Evolutionary conservation across 2,797 vertebrate genomes (phyloP), one percentile per base, ranked within the genome.

Genomic region (Odontamblyopus lacepedii): DNA sequence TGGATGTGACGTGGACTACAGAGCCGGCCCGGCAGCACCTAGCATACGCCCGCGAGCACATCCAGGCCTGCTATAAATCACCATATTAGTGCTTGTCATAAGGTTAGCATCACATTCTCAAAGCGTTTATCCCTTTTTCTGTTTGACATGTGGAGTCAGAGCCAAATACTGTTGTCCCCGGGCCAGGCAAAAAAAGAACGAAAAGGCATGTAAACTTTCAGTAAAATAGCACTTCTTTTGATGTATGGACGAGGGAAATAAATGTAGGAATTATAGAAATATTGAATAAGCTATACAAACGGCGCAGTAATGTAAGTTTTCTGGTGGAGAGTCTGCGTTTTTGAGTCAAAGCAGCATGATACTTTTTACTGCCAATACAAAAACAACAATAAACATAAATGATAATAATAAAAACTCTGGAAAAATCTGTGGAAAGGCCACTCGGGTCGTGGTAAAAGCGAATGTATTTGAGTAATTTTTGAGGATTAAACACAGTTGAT

Each of bases 11-110:
- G 65, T 0, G 13, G 73, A 73, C 69, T 73, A 19, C 0, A 7
- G 12, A 64, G 60, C 70, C 77, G 44, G 74, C 68, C 72, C 74
- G 72, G 71, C 1, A 71, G 55, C 77, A 71, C 76, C 71, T 74
- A 64, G 63, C 50, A 4, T 61, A 61, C 26, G 5, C 74, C 70
- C 71, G 60, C 16, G 62, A 64, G 41, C 80, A 79, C 35, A 81
- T 76, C 70, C 82, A 81, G 79, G 56, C 53, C 79, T 71, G 81
- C 29, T 63, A 91, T 92, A 87, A 87, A 90, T 91, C 85, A 88
- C 79, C 78, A 56, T 76, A 78, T 89, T 87, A 88, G 63, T 75
- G 71, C 71, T 81, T 87, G 87, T 89, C 86, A 78, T 61, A 60
- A 76, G 48, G 78, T 89, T 87, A 84, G 67, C 81, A 77, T 90